Evolutionary conservation across 2,888 invertebrate genomes (phyloP).

Genomic region (Clunio marinus): DNA sequence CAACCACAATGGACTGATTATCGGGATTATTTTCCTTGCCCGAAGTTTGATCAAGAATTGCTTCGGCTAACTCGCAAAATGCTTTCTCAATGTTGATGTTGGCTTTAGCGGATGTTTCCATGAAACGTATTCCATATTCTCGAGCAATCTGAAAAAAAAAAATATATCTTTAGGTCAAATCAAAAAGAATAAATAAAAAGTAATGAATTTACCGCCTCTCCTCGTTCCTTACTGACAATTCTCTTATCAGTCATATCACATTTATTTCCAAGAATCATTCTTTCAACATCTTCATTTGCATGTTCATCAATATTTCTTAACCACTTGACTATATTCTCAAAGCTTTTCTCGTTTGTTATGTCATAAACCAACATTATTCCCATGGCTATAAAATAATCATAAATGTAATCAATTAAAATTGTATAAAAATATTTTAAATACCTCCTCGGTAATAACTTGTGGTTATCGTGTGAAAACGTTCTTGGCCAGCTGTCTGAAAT

Average conservation of each 20-base stretch:
- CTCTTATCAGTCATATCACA: constrained; percentile 97
- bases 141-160: constrained; percentile 31
- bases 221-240: constrained; percentile 86
- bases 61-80: constrained; percentile 90
- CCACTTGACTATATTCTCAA: constrained; percentile 99
- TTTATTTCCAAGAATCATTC: constrained; percentile 97
- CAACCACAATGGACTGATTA: constrained; percentile 66
- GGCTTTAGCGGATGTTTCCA: constrained; percentile 97
- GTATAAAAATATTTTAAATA: background rate
- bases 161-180: background rate
- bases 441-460: constrained; percentile 83
- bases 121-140: constrained; percentile 58
- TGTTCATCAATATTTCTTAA: constrained; percentile 98
- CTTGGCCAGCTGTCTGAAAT: constrained; percentile 84
- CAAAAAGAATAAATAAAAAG: background rate
- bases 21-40: constrained; percentile 71
- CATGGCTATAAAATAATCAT: constrained; percentile 72
- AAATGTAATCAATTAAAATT: background rate
- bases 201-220: constrained; percentile 74
- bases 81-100: constrained; percentile 96
- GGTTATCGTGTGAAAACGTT: constrained; percentile 96
- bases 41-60: constrained; percentile 88
- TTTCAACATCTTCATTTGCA: constrained; percentile 97
- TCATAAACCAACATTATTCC: constrained; percentile 97
- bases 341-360: constrained; percentile 95